Base-by-base conservation (phyloP, 2,888 invertebrate species). In the Tenthredo amoena region DNA sequence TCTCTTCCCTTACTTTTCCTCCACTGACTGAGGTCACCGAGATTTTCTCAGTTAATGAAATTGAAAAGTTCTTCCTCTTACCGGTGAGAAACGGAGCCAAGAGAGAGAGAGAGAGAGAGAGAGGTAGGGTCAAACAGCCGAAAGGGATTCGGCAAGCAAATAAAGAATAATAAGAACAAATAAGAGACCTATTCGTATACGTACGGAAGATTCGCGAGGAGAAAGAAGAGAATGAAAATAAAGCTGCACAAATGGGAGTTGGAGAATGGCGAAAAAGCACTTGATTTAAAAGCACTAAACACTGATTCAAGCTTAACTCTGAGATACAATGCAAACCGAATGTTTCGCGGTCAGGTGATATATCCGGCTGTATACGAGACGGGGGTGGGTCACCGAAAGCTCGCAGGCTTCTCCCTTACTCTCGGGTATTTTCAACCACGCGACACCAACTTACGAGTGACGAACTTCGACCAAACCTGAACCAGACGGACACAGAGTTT, bases 211-310 rank as follows among this genome's bases (percentile, higher is more conserved):
- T 81, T 12, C 37, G 58, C n/a, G 50, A 55, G 34, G 34, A 55
- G 43, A 34, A 40, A 65, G 31, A 15, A 43, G 26, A 7, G 47
- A 55, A n/a, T 15, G 58, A 43, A 81, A 65, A 84, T 47, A 74
- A 50, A 86, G 77, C 47, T 50, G 43, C 43, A 21, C 76, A 47
- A 76, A 81, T 47, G 65, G 47, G 68, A 87, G 88, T 89, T 88
- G 87, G 87, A 86, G 87, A 89, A 88, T 86, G 88, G 88, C 87
- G 87, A 88, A 89, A 88, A 55, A 84, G 85, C 71, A 79, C 47
- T 87, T 90, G 90, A 91, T 91, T 91, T 91, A 90, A 89, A 91
- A 90, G 90, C 90, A 91, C 90, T 91, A 91, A 91, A 91, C 91
- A 91, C 90, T 91, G 91, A 91, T 91, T 91, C 88, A 87, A 89